Conservation (phyloP, 2,113 vertebrate genomes). For the Sisor rabdophorus region DNA sequence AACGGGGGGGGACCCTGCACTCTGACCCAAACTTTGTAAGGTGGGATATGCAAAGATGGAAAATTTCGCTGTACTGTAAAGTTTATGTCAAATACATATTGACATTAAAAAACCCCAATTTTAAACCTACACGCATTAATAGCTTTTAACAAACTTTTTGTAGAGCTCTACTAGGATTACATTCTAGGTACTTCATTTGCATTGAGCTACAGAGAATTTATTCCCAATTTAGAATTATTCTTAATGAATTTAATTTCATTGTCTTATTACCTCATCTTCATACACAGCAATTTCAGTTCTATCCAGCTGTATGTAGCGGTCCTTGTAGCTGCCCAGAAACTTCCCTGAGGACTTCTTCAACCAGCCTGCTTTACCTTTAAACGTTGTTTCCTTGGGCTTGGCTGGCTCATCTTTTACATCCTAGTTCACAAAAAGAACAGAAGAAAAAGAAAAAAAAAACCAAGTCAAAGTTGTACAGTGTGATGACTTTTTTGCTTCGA, state of each 20-base stretch:
- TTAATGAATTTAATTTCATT: background rate
- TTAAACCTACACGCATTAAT: no score
- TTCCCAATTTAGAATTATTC: background rate
- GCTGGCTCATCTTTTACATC: conserved; percentile 73
- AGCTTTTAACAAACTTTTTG: no score
- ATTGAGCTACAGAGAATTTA: no score
- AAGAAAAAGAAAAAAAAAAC: conserved; percentile 36
- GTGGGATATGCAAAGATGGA: no score
- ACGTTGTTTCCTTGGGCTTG: conserved; percentile 63
- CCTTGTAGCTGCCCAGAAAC: conserved; percentile 83
- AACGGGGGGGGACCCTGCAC: no score
- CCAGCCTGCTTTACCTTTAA: conserved; percentile 82
- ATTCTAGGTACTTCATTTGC: no score
- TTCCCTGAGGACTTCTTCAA: conserved; percentile 85
- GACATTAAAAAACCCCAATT: no score
- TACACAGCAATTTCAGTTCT: conserved; percentile 80
- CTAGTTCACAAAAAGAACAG: conserved; percentile 48
- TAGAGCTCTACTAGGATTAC: no score
- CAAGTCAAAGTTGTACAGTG: conserved; percentile 45
- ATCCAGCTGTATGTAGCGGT: conserved; percentile 84
- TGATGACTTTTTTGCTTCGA: conserved; percentile 36
- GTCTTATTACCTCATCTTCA: conserved; percentile 80
- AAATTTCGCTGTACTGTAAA: no score
- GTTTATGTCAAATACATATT: no score
- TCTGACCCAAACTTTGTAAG: no score